phyloP scores from a whole-genome alignment of 2,113 vertebrate genomes.

The Notarius lentiginosus region DNA sequence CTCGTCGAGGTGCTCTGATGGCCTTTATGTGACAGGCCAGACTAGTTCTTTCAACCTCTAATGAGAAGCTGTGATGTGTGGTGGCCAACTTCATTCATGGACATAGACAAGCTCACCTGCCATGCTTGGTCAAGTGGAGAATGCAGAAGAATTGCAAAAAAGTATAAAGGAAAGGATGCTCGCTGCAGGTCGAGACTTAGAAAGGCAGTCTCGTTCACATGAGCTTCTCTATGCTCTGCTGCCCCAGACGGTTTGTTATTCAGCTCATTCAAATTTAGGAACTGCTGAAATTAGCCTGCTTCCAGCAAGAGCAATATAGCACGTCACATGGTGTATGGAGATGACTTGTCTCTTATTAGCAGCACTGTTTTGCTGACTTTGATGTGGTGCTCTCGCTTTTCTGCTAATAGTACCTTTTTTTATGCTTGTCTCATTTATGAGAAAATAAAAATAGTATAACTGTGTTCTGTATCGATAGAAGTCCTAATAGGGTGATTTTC shows the following conservation, averaged over 20 bases:
- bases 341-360: conserved; percentile 23
- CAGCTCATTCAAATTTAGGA: conserved; percentile 16
- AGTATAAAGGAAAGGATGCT: not conserved
- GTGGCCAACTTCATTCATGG: not conserved
- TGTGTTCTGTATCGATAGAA: not conserved
- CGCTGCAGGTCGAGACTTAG: not conserved
- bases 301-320: not conserved
- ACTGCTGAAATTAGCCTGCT: conserved; percentile 33
- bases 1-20: conserved; percentile 5
- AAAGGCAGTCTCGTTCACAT: not conserved
- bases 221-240: not conserved
- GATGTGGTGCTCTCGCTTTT: conserved; percentile 16
- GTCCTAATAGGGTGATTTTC: not conserved
- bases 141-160: not conserved
- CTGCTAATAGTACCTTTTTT: conserved; percentile 21
- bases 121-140: conserved; percentile 9
- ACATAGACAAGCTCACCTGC: not conserved
- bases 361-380: conserved; percentile 19
- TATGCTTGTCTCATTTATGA: not conserved
- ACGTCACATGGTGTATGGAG: conserved; percentile 17
- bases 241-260: conserved; percentile 21
- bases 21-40: conserved; percentile 29
- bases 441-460: not conserved
- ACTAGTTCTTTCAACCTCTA: conserved; percentile 1
- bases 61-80: conserved; percentile 21